These are phyloP conservation scores for Callorhinus ursinus DNA, from an alignment of 2,113 vertebrate species.

Conservation along the genomic window DNA sequence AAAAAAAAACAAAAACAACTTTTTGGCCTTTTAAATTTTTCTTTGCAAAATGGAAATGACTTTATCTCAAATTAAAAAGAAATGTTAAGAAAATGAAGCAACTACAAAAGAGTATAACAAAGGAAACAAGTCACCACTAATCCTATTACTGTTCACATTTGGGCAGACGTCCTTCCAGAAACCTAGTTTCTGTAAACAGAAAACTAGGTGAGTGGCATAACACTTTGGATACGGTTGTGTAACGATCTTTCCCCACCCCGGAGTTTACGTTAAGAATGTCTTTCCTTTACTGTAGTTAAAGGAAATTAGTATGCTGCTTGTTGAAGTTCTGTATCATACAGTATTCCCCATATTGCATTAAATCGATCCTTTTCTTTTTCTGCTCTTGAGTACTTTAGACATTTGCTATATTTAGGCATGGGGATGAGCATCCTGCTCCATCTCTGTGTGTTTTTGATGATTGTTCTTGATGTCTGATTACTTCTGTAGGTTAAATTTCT, in stretches of 20 bases:
- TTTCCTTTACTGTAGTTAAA: neutral
- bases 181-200: neutral
- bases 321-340: neutral
- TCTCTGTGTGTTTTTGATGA: neutral
- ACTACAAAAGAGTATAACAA: neutral
- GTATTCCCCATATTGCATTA: neutral
- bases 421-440: neutral
- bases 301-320: neutral
- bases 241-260: neutral
- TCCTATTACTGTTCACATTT: neutral
- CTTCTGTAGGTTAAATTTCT: slow-evolving; percentile 39
- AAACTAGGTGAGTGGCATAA: neutral
- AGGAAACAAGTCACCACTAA: neutral
- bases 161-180: neutral
- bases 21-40: neutral
- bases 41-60: neutral
- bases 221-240: neutral
- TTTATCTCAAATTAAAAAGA: neutral
- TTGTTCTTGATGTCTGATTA: neutral
- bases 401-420: neutral
- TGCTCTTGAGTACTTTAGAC: neutral
- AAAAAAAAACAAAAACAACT: neutral
- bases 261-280: neutral
- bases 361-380: neutral
- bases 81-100: neutral